Evolutionary conservation across 2,113 vertebrate genomes (phyloP).

Genomic region (Limanda limanda): DNA sequence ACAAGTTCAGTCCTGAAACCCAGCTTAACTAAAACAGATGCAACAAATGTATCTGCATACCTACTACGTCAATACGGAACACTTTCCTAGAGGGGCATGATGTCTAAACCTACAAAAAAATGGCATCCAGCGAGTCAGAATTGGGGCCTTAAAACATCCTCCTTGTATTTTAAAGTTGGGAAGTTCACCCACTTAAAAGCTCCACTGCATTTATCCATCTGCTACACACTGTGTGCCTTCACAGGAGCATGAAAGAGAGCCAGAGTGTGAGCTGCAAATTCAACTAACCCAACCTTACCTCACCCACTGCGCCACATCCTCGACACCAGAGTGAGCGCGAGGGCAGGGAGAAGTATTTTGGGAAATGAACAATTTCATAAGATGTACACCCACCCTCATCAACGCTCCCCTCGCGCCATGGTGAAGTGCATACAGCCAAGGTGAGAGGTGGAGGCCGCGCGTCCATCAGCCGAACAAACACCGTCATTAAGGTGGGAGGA

Average conservation of each 20-base stretch:
- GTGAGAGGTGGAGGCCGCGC: constrained; percentile 31
- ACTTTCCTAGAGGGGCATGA: not conserved
- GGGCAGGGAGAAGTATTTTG: constrained; percentile 45
- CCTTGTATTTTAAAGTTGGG: constrained; percentile 11
- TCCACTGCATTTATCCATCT: constrained; percentile 11
- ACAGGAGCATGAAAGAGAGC: constrained; percentile 44
- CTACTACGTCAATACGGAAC: not conserved
- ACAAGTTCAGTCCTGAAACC: no score
- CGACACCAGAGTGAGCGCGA: constrained; percentile 34
- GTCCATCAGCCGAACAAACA: constrained; percentile 59
- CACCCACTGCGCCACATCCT: constrained; percentile 44
- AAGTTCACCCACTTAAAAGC: not conserved
- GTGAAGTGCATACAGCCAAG: constrained; percentile 15
- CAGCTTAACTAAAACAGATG: not conserved
- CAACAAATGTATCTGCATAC: not conserved
- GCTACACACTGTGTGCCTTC: constrained; percentile 40
- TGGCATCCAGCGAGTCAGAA: constrained; percentile 2
- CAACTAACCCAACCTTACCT: constrained; percentile 43
- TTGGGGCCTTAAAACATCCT: not conserved
- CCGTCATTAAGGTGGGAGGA: constrained; percentile 53
- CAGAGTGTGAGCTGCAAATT: constrained; percentile 39
- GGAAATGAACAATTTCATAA: constrained; percentile 44
- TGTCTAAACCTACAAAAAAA: constrained; percentile 19
- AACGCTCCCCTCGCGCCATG: constrained; percentile 14
- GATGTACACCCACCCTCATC: constrained; percentile 34